Evolutionary conservation across 2,797 vertebrate genomes (phyloP), one percentile per base, ranked within the genome.

Genomic region (Trachurus trachurus): DNA sequence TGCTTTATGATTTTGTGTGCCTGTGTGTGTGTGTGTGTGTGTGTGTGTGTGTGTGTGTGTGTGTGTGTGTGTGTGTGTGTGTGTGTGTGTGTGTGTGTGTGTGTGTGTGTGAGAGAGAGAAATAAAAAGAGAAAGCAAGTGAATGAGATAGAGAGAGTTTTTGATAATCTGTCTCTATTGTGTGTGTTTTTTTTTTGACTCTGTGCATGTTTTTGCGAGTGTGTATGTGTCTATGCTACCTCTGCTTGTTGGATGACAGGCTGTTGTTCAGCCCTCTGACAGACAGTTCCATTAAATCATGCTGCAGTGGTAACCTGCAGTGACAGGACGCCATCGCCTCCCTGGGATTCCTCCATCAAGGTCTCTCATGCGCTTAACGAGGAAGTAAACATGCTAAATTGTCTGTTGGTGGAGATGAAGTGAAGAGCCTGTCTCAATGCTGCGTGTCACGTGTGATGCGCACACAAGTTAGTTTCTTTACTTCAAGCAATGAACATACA

Each of bases 251-350:
- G 78, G 74, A 75, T 93, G 92, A 92, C 90, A 90, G 89, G 81
- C 85, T 84, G 88, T 87, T 91, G 82, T 89, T 91, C 65, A 79
- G 86, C 91, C 88, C 80, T 85, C 81, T 94, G 93, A 94, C 92
- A 93, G 93, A 94, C 94, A 95, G 88, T 94, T 94, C 93, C 94
- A 95, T 95, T 95, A 95, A 96, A 94, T 93, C 92, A 91, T 86
- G 87, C 88, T 66, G 87, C 87, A 88, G 84, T 84, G 84, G 92
- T 93, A 93, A 93, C 90, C 89, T 83, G 80, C 88, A 76, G 87
- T 93, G 94, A 94, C 91, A 94, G 91, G 91, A 92, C 84, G 80
- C 84, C 85, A 78, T 85, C 56, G 87, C 84, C 88, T 93, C 89
- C 89, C 87, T 76, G 87, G 91, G 87, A 89, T 92, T 93, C 72